Conservation (phyloP, 1,140 invertebrate genomes). For the Cydia splendana region DNA sequence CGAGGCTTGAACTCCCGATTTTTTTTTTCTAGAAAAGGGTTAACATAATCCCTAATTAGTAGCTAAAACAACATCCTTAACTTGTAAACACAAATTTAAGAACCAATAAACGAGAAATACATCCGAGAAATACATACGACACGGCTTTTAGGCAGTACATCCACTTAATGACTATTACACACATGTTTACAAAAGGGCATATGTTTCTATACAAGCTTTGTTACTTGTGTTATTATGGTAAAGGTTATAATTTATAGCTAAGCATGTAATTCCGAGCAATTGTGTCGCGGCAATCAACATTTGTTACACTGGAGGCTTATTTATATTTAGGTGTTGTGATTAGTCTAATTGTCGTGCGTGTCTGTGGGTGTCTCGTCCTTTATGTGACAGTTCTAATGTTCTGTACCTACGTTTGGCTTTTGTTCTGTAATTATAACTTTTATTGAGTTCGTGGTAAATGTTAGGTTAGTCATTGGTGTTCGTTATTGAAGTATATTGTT, state of each 20-base stretch:
- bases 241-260: conserved; percentile 19
- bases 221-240: not conserved
- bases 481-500: not conserved
- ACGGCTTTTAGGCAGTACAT: conserved; percentile 5
- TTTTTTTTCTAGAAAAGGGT: not conserved
- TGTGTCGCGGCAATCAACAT: conserved; percentile 12
- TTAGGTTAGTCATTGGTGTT: too few relatives aligned
- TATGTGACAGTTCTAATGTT: conserved; percentile 1
- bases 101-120: not conserved
- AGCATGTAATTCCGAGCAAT: conserved; percentile 4
- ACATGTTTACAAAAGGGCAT: not conserved
- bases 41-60: not conserved
- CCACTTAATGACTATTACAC: not conserved
- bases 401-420: not conserved
- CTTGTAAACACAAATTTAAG: conserved; percentile 1
- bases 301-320: conserved; percentile 15
- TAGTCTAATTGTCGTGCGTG: not conserved
- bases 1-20: too few relatives aligned
- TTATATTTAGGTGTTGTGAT: conserved; percentile 19
- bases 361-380: not conserved
- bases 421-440: not conserved
- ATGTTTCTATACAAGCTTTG: not conserved
- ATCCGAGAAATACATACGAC: not conserved
- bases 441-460: not conserved
- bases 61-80: not conserved